phyloP scores from a whole-genome alignment of 1,140 invertebrate genomes.

The Hypothenemus hampei region DNA sequence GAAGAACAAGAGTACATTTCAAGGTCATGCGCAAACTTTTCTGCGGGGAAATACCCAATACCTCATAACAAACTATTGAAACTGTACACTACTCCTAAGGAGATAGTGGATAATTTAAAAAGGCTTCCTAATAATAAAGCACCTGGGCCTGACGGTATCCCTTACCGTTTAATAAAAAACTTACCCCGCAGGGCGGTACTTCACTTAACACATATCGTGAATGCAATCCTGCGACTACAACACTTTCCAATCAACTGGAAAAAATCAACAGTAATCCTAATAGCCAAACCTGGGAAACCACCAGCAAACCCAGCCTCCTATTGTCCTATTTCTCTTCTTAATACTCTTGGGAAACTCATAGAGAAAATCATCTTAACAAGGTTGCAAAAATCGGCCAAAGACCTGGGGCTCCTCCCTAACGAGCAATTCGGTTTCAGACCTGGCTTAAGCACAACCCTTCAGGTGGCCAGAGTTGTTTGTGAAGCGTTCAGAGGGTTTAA shows the following conservation, averaged over 20 bases:
- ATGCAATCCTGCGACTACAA: slow-evolving; percentile 31
- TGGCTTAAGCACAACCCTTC: slow-evolving; percentile 19
- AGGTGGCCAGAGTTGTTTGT: slow-evolving; percentile 3
- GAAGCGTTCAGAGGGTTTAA: slow-evolving; percentile 6
- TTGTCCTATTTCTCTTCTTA: slow-evolving; percentile 33
- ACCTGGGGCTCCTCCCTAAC: slow-evolving; percentile 27
- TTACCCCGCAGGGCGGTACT: slow-evolving; percentile 25
- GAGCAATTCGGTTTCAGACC: slow-evolving; percentile 34
- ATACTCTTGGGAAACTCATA: slow-evolving; percentile 27
- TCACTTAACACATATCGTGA: slow-evolving; percentile 30
- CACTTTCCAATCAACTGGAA: slow-evolving; percentile 40
- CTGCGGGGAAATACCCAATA: neutral
- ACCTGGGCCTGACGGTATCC: slow-evolving; percentile 36
- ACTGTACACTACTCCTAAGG: neutral
- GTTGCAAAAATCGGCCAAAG: slow-evolving; percentile 15
- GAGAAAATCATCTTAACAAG: slow-evolving; percentile 30
- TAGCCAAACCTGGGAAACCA: neutral
- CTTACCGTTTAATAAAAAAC: slow-evolving; percentile 33
- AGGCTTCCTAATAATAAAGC: slow-evolving; percentile 27
- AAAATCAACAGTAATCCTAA: neutral
- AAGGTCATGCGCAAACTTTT: too few relatives aligned
- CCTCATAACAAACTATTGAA: too few relatives aligned
- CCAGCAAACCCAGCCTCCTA: slow-evolving; percentile 12
- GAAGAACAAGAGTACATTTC: too few relatives aligned
- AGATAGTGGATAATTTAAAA: neutral